Percentiles rank a stretch among this genome's conserved stretches.
These are phyloP conservation scores for Patagioenas fasciata DNA, from an alignment of 2,113 vertebrate genomes.

Conservation along the genomic window DNA sequence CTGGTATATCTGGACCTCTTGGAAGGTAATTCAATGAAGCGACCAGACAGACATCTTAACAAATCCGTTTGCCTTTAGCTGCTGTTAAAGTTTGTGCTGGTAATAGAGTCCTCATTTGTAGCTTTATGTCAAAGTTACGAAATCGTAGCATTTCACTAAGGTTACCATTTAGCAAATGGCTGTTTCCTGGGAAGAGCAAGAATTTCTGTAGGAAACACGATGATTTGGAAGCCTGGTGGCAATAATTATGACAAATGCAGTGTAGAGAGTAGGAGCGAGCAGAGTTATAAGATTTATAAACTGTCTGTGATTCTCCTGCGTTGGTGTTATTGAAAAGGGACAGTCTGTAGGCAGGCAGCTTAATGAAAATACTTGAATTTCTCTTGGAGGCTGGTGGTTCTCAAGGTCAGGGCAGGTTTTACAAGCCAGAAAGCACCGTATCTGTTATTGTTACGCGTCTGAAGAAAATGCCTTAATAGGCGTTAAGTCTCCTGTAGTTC, in stretches of 20 bases:
- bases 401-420: background rate
- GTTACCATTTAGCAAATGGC: background rate
- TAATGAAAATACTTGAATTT: background rate
- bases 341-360: background rate
- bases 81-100: background rate
- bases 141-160: background rate
- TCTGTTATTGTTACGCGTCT: background rate
- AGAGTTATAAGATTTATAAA: background rate
- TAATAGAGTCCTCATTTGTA: background rate
- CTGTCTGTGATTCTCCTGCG: background rate
- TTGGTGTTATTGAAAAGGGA: background rate
- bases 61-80: background rate
- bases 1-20: constrained; percentile 91
- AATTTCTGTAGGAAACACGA: background rate
- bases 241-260: background rate
- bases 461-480: background rate
- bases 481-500: background rate
- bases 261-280: background rate
- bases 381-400: background rate
- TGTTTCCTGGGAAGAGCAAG: background rate
- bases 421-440: background rate
- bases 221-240: background rate
- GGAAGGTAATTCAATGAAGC: constrained; percentile 80
- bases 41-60: background rate
- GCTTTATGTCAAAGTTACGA: background rate